These are phyloP conservation scores for Chironomus tepperi DNA, from an alignment of 1,140 invertebrate species.

Conservation along the genomic window DNA sequence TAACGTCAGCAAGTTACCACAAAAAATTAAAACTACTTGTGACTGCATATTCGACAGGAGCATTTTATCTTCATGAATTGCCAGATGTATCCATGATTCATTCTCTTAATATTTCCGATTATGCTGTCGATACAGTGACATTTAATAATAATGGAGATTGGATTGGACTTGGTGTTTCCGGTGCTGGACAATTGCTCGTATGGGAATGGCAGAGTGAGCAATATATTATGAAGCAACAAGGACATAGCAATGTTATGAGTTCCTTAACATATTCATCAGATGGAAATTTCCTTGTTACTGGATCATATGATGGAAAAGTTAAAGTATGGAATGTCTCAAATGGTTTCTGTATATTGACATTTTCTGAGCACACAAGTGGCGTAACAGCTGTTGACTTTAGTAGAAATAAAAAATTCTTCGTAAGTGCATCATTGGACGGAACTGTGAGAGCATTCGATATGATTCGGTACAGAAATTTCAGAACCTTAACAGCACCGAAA, in stretches of 20 bases:
- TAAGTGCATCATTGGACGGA: constrained; percentile 88
- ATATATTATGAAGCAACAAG: constrained; percentile 96
- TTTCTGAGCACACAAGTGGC: constrained; percentile 76
- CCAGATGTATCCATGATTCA: constrained; percentile 88
- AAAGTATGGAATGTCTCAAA: constrained; percentile 88
- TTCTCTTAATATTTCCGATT: constrained; percentile 75
- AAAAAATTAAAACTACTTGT: constrained; percentile 67
- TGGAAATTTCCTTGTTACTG: constrained; percentile 82
- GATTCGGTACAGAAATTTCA: constrained; percentile 90
- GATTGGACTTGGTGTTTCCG: constrained; percentile 81
- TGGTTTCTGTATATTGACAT: constrained; percentile 93
- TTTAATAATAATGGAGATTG: constrained; percentile 88
- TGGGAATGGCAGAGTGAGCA: constrained; percentile 99
- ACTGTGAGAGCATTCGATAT: constrained; percentile 93
- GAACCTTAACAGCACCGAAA: constrained; percentile 83
- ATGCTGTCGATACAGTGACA: constrained; percentile 67
- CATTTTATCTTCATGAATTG: constrained; percentile 86
- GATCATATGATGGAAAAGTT: constrained; percentile 91
- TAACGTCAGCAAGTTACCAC: constrained; percentile 77
- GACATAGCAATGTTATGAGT: constrained; percentile 82
- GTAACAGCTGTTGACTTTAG: constrained; percentile 79
- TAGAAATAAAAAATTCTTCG: constrained; percentile 81
- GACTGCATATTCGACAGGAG: constrained; percentile 67
- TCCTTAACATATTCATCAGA: constrained; percentile 85
- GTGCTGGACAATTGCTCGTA: constrained; percentile 82